A percentile compares a stretch with the other conserved stretches of the same genome.
phyloP scores from a whole-genome alignment of 1,140 invertebrate species.

The Myzus persicae region DNA sequence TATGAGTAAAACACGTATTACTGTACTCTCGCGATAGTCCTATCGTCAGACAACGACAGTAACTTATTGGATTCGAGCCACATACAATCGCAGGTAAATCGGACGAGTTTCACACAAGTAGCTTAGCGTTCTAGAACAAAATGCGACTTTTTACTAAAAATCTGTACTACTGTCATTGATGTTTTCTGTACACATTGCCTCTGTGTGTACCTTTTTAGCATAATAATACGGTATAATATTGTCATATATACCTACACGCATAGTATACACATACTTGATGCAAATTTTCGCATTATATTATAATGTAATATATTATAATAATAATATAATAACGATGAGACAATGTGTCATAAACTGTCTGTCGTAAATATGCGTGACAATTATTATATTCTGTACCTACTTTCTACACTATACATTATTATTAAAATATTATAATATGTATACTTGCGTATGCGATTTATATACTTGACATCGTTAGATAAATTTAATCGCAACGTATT shows the following conservation, averaged over 20 bases:
- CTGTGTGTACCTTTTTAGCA: not conserved
- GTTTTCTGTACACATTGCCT: not conserved
- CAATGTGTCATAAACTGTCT: constrained; percentile 1
- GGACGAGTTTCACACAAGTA: too few relatives aligned
- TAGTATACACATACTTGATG: not conserved
- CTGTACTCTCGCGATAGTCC: too few relatives aligned
- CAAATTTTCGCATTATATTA: not conserved
- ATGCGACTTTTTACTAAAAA: not conserved
- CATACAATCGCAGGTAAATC: not conserved
- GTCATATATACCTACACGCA: not conserved
- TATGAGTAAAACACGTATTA: too few relatives aligned
- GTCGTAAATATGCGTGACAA: not conserved
- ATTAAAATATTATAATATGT: not conserved
- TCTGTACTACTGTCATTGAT: not conserved
- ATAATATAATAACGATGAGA: not conserved
- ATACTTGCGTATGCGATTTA: not conserved
- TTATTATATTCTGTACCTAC: not conserved
- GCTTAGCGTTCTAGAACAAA: too few relatives aligned
- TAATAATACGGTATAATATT: not conserved
- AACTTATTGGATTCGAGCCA: not conserved
- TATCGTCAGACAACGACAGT: not conserved
- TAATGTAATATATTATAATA: not conserved
- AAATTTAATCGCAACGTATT: not conserved
- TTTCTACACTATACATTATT: not conserved
- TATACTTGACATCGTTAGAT: not conserved